Percentiles rank a stretch among this genome's conserved stretches.
Conservation (phyloP, 2,888 invertebrate genomes). For the Calameuta filiformis region DNA sequence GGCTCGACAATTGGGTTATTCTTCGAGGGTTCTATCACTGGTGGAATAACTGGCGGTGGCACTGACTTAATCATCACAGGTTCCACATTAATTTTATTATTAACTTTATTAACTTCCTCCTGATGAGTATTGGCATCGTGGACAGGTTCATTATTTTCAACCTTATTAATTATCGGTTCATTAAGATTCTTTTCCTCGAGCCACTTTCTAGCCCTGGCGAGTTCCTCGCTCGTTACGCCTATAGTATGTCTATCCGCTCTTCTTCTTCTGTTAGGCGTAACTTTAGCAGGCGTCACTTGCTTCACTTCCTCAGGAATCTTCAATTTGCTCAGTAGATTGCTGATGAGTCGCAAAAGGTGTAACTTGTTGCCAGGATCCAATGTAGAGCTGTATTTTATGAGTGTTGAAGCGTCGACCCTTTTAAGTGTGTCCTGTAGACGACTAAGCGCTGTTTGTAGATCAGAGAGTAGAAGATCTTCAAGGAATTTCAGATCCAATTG, state of each 20-base stretch:
- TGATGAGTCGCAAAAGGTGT: constrained; percentile 77
- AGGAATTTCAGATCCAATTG: constrained; percentile 64
- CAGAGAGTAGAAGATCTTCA: constrained; percentile 76
- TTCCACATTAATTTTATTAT: not conserved
- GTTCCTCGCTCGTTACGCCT: constrained; percentile 83
- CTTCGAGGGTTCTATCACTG: constrained; percentile 3
- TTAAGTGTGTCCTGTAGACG: constrained; percentile 80
- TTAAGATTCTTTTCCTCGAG: constrained; percentile 71
- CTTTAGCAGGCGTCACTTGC: constrained; percentile 43
- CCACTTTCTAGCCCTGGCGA: constrained; percentile 81
- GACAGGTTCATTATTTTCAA: not conserved
- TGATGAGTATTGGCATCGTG: not conserved
- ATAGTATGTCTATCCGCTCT: constrained; percentile 83
- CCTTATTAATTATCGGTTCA: not conserved
- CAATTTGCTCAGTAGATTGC: constrained; percentile 74
- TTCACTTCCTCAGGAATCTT: constrained; percentile 61
- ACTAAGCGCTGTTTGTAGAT: constrained; percentile 81
- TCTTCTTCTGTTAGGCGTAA: constrained; percentile 67
- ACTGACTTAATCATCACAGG: not conserved
- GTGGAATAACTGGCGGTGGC: not conserved
- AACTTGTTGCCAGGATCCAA: constrained; percentile 69
- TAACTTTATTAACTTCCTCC: not conserved
- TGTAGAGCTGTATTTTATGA: constrained; percentile 68
- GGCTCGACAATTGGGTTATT: not conserved
- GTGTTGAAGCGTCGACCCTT: constrained; percentile 65